phyloP scores from a whole-genome alignment of 2,888 invertebrate genomes.

The Ernsta delagoae region DNA sequence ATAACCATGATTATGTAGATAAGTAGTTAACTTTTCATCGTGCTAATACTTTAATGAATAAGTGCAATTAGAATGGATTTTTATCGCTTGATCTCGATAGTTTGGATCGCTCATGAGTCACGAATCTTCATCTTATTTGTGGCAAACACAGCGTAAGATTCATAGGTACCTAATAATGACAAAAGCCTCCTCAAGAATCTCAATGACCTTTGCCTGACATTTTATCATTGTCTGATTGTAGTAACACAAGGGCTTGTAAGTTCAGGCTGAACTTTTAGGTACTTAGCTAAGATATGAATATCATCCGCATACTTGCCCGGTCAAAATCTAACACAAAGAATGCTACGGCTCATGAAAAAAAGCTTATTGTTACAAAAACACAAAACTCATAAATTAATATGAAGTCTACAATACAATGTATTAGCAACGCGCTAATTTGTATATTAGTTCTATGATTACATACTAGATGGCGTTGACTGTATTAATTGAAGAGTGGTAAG shows the following conservation, averaged over 20 bases:
- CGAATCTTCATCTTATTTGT: slow-evolving; percentile 54
- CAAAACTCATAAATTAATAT: too few species aligned
- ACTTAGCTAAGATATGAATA: slow-evolving; percentile 53
- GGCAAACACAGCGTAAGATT: slow-evolving; percentile 19
- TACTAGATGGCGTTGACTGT: slow-evolving; percentile 25
- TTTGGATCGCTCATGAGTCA: slow-evolving; percentile 55
- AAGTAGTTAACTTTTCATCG: too few species aligned
- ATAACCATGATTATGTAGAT: too few species aligned
- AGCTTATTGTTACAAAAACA: neutral
- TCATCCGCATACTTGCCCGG: slow-evolving; percentile 64
- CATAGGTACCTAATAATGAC: slow-evolving; percentile 44
- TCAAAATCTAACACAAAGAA: slow-evolving; percentile 48
- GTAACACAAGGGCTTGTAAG: slow-evolving; percentile 60
- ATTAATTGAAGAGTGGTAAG: neutral
- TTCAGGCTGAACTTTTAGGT: slow-evolving; percentile 67
- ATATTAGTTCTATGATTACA: neutral
- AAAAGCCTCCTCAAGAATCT: slow-evolving; percentile 51
- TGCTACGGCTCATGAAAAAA: neutral
- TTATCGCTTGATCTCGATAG: slow-evolving; percentile 55
- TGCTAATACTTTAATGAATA: slow-evolving; percentile 13
- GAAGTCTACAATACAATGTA: too few species aligned
- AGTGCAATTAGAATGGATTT: slow-evolving; percentile 39
- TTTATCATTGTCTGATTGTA: slow-evolving; percentile 51
- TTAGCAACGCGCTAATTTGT: neutral
- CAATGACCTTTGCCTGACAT: slow-evolving; percentile 75